phyloP scores from a whole-genome alignment of 2,888 invertebrate genomes.

The Drosophila pseudotalamancana region DNA sequence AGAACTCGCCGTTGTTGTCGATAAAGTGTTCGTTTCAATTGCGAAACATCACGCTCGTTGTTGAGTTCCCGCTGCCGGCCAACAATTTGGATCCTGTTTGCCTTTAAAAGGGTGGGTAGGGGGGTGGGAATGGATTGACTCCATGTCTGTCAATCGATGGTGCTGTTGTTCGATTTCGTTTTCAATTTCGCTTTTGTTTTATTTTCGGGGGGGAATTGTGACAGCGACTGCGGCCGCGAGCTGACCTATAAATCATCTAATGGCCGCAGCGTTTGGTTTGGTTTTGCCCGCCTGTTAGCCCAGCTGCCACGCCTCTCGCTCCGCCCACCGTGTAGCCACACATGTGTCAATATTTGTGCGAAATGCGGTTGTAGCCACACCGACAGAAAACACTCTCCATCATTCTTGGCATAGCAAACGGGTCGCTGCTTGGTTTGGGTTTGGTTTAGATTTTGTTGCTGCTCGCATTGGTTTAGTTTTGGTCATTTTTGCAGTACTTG shows the following conservation, averaged over 20 bases:
- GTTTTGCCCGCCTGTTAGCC: slow-evolving; percentile 1
- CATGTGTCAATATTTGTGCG: slow-evolving; percentile 79
- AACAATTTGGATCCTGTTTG: not conserved
- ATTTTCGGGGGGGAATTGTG: slow-evolving; percentile 8
- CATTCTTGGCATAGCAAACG: slow-evolving; percentile 34
- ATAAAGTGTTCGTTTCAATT: slow-evolving; percentile 56
- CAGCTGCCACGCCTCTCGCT: not conserved
- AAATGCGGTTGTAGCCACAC: slow-evolving; percentile 70
- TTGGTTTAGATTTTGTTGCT: slow-evolving; percentile 29
- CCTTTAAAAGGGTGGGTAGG: not conserved
- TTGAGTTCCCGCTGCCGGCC: slow-evolving; percentile 5
- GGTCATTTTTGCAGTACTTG: slow-evolving; percentile 48
- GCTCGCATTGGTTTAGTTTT: slow-evolving; percentile 27
- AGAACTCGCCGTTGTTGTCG: not conserved
- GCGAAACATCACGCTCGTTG: slow-evolving; percentile 21
- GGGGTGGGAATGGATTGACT: not conserved
- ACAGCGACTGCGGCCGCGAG: slow-evolving; percentile 17
- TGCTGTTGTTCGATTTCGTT: slow-evolving; percentile 61
- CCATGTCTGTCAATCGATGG: slow-evolving; percentile 57
- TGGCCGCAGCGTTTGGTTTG: slow-evolving; percentile 57
- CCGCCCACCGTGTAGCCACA: slow-evolving; percentile 18
- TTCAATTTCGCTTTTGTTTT: slow-evolving; percentile 58
- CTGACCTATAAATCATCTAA: slow-evolving; percentile 77
- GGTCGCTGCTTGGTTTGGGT: slow-evolving; percentile 13
- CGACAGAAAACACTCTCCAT: slow-evolving; percentile 68